Evolutionary conservation across 1,140 invertebrate genomes (phyloP).

Genomic region (Leptestheria dahalacensis): DNA sequence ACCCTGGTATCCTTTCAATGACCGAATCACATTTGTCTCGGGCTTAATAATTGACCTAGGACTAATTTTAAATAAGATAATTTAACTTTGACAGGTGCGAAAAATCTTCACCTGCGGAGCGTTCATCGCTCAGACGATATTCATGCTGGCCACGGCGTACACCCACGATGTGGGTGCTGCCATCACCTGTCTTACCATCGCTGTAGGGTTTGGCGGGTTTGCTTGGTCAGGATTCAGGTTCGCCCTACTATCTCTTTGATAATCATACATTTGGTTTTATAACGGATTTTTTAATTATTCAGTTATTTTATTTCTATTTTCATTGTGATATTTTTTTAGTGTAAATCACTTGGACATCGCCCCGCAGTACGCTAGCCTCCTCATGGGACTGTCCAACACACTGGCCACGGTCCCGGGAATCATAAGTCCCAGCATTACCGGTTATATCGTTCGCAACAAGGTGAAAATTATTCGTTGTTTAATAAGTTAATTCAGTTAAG

Average conservation of each 20-base stretch:
- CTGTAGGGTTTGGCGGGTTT: conserved; percentile 73
- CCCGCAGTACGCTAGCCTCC: conserved; percentile 57
- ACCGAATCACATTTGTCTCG: no score
- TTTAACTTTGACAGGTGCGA: conserved; percentile 18
- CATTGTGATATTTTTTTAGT: conserved; percentile 28
- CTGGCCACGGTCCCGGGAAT: conserved; percentile 77
- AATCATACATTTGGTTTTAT: neutral
- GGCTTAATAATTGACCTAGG: no score
- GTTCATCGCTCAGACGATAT: conserved; percentile 63
- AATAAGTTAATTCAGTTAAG: neutral
- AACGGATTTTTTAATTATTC: conserved; percentile 13
- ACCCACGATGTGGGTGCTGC: conserved; percentile 43
- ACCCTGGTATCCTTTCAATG: conserved; percentile 44
- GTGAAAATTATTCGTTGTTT: conserved; percentile 28
- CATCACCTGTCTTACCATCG: conserved; percentile 59
- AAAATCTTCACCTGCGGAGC: conserved; percentile 41
- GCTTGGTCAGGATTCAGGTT: conserved; percentile 75
- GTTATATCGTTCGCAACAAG: conserved; percentile 53
- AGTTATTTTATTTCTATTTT: conserved; percentile 24
- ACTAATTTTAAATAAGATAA: no score
- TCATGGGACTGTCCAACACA: conserved; percentile 80
- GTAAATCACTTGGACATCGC: conserved; percentile 79
- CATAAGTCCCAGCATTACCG: conserved; percentile 60
- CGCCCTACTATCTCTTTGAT: conserved; percentile 13
- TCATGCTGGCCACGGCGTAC: conserved; percentile 63